Evolutionary conservation across 2,888 invertebrate genomes (phyloP), one percentile per base, ranked within the genome.

Genomic region (Linnaemya vulpina): DNA sequence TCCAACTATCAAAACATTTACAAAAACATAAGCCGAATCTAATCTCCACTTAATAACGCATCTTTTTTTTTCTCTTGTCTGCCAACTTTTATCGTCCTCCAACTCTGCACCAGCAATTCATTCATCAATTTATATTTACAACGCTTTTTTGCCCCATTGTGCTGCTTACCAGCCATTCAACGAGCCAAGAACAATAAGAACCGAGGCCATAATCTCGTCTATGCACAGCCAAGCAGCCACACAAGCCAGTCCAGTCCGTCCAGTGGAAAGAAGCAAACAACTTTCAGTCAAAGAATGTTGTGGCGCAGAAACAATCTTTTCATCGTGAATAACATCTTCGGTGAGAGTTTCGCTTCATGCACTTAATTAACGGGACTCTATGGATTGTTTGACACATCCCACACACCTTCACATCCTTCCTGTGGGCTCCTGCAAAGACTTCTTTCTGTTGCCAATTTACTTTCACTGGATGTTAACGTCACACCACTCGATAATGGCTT

Each of bases 311-410:
- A 60, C 25, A 60, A 80, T 17, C 8, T n/a, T 49, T 49, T 80
- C 58, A 74, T 67, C 73, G 67, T 25, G 35, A 22, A 22, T 40
- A 76, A 51, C 67, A 60, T 75, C 75, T 73, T 38, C 40, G 46
- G 49, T 40, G 22, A 9, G 58, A 68, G 53, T 62, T 46, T 40
- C n/a, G 46, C 20, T 63, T 11, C 20, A 35, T 75, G 60, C 74
- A 82, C 85, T 85, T 78, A 85, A 85, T 85, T 85, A 85, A 85
- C 65, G 30, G 55, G 30, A 17, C 22, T 79, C 55, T 38, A 25
- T 63, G 20, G 55, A 53, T 25, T 40, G 40, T 40, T 62, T 35
- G 46, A 25, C 53, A 40, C 55, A 20, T 22, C 2, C 25, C 38
- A 35, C 55, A 65, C 10, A 8, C 15, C 22, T 62, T 20, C 17